phyloP scores from a whole-genome alignment of 2,113 vertebrate species.

The Centropus bengalensis region DNA sequence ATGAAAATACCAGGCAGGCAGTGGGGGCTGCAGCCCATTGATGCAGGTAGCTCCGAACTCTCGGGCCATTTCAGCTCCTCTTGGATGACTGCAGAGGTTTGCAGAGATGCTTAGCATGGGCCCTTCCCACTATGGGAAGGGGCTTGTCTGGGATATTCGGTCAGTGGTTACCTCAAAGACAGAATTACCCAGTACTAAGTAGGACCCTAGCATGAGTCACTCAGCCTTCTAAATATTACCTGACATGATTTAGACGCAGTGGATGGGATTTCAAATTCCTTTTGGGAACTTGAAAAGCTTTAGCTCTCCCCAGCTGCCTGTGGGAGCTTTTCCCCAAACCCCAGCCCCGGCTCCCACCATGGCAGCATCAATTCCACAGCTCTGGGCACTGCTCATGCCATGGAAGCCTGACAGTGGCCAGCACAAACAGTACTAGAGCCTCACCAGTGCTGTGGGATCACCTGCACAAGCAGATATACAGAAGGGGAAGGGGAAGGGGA shows the following conservation, averaged over 20 bases:
- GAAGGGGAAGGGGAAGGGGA: too few relatives aligned
- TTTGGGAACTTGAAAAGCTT: neutral
- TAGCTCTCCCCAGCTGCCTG: neutral
- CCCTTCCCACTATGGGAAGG: neutral
- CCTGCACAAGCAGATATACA: neutral
- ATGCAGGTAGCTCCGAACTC: neutral
- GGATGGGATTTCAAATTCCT: too few relatives aligned
- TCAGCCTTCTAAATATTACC: neutral
- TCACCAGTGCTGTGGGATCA: too few relatives aligned
- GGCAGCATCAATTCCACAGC: neutral
- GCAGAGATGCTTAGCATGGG: neutral
- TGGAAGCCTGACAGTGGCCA: neutral
- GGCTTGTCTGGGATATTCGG: neutral
- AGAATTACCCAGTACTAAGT: neutral
- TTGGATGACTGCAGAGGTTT: too few relatives aligned
- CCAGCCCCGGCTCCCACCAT: too few relatives aligned
- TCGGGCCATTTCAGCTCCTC: neutral
- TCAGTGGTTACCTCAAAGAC: neutral
- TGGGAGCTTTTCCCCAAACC: neutral
- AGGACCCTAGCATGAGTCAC: neutral
- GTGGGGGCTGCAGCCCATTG: neutral
- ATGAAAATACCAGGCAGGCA: neutral
- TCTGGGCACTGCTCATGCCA: too few relatives aligned
- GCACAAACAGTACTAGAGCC: neutral
- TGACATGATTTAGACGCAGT: neutral